Base-by-base conservation (phyloP, 2,888 invertebrate species). In the Geotrupes spiniger region DNA sequence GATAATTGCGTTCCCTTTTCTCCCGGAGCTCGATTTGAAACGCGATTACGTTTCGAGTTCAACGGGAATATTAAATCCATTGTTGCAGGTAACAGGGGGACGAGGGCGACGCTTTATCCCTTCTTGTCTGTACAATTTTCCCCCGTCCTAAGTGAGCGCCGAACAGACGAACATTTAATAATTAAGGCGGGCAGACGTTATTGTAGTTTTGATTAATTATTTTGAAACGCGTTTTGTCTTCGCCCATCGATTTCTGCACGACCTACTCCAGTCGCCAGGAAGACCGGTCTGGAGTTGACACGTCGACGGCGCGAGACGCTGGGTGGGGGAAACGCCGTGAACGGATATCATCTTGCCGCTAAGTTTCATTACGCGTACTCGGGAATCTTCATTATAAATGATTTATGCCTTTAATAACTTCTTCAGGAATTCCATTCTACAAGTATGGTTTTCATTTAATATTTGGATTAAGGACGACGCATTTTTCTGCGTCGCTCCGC, bases 361-460 rank as follows among this genome's bases (percentile, higher is more conserved):
- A 25, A 26, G 10, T 39, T 26, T 26, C 39, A 39, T 39, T 39
- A 39, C 27, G 27, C 27, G 25, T 16, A 21, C 39, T 39, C 11
- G 21, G 11, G 14, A 39, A 39, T 39, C 39, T 39, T 26, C 39
- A 39, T 39, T 39, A 39, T 16, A 21, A 39, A 39, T 39, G 39
- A 39, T 39, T 39, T 39, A 39, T 39, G 27, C 15, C 25, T 26
- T 39, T 39, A 39, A 39, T 39, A 39, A 26, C 39, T 12, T 39
- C 26, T 21, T 33, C 33, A 2, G 14, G 2, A 33, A 33, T 33
- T 33, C 21, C 6, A 21, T 21, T 33, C 12, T 9, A 15, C 12
- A 33, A 33, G 14, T 33, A 33, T 33, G 33, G 10, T 29, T 29
- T 29, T 10, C 29, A 29, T 33, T 14, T 33, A 10, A 12, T 12